These are phyloP conservation scores for Dinothrombium tinctorium DNA, from an alignment of 1,140 invertebrate species.

Conservation along the genomic window DNA sequence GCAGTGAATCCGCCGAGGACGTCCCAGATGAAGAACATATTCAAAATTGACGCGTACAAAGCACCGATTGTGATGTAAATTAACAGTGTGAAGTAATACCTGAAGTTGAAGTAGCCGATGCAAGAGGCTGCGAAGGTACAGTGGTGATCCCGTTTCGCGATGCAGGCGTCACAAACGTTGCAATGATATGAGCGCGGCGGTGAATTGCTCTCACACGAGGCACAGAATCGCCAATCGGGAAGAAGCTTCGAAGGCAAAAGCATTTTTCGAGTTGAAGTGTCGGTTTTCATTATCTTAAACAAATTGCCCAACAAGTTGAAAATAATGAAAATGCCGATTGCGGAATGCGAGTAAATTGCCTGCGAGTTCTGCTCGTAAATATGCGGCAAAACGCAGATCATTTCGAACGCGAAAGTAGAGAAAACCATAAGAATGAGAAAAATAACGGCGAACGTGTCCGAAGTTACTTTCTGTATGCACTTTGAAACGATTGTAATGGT, in stretches of 20 bases:
- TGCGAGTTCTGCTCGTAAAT: no score
- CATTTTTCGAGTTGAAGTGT: slow-evolving; percentile 36
- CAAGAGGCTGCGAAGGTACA: slow-evolving; percentile 73
- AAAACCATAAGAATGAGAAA: no score
- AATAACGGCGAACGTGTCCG: no score
- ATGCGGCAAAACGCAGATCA: no score
- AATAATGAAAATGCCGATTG: slow-evolving; percentile 38
- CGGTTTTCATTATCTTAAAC: slow-evolving; percentile 38
- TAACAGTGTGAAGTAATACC: slow-evolving; percentile 63
- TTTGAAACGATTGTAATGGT: no score
- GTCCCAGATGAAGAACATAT: slow-evolving; percentile 31
- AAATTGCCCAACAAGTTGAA: slow-evolving; percentile 48
- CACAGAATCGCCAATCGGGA: slow-evolving; percentile 51
- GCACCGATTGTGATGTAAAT: slow-evolving; percentile 47
- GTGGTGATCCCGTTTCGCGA: slow-evolving; percentile 80
- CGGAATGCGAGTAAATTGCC: no score
- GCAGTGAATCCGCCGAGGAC: slow-evolving; percentile 13
- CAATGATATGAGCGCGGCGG: slow-evolving; percentile 84
- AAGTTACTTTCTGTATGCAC: no score
- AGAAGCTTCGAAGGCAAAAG: slow-evolving; percentile 16
- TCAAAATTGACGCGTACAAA: slow-evolving; percentile 37
- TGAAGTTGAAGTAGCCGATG: slow-evolving; percentile 63
- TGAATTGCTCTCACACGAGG: slow-evolving; percentile 42
- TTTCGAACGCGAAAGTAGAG: no score
- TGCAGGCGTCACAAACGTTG: slow-evolving; percentile 44